Base-by-base conservation (phyloP, 1,140 invertebrate genomes). In the Goniozus legneri region DNA sequence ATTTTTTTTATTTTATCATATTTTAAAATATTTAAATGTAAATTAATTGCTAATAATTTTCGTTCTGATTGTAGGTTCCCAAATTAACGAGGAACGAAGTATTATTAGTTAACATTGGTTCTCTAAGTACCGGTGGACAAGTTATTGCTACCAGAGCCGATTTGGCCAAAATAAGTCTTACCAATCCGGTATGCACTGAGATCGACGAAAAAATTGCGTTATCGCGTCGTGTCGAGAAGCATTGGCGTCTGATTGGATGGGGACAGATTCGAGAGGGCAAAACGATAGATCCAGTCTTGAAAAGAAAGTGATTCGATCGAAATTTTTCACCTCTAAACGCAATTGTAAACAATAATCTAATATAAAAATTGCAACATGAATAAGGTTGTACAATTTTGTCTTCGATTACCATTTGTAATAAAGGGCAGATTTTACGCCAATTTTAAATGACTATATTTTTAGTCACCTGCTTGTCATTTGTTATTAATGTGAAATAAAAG, bases 211-310 rank as follows among this genome's bases (percentile, higher is more conserved):
- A 99, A 72, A 98, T 99, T 64, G 97, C 97, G 8, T 81, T 99
- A 2, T 97, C 94, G 71, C 83, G 97, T 67, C 84, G 96, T 77
- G 93, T 99, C 32, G 97, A 99, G 58, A 98, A 98, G 71, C 96
- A 99, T 83, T 99, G 97, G 97, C 88, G 97, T 75, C 82, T 98
- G 56, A 97, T 98, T 73, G 95, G 95, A 55, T 98, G 95, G 95
- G 94, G 94, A 50, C 91, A 95, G 69, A 97, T 97, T 75, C 85
- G 90, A 65, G 88, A 91, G 64, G 93, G 94, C 44, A 86, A 87
- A 61, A 93, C 92, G 34, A 92, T 95, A 58, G 85, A 90, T 72
- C 89, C 90, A 7, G 62, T 75, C 16, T 54, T 71, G 12, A 69
- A 72, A 37, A 58, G 62, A 20, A 72, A 73, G 44, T 69, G 67